Conservation (phyloP, 1,140 invertebrate species). For the Musca domestica region DNA sequence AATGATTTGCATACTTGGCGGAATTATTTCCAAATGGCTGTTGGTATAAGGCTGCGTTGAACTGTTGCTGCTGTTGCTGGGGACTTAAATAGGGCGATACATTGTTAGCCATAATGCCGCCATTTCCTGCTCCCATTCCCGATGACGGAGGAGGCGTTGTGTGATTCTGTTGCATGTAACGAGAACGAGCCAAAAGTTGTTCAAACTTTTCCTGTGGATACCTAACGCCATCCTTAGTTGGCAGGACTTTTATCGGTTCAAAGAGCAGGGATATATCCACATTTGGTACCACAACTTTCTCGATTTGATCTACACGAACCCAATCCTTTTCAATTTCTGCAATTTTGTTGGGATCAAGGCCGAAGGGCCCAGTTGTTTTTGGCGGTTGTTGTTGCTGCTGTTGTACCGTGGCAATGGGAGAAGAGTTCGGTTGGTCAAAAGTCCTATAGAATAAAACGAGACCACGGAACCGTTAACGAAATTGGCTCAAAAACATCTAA, state of each 20-base stretch:
- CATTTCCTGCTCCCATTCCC: slow-evolving; percentile 25
- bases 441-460: slow-evolving; percentile 31
- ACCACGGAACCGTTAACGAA: not conserved
- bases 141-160: slow-evolving; percentile 31
- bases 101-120: slow-evolving; percentile 20
- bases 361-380: slow-evolving; percentile 65
- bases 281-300: slow-evolving; percentile 53
- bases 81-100: slow-evolving; percentile 44
- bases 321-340: slow-evolving; percentile 60
- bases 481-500: not conserved
- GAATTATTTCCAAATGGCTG: slow-evolving; percentile 29
- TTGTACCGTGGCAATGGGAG: slow-evolving; percentile 32
- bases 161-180: slow-evolving; percentile 33
- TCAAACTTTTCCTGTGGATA: slow-evolving; percentile 57
- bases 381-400: slow-evolving; percentile 42
- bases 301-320: slow-evolving; percentile 47
- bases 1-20: slow-evolving; percentile 36
- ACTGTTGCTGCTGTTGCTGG: slow-evolving; percentile 32
- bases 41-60: slow-evolving; percentile 30
- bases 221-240: slow-evolving; percentile 55
- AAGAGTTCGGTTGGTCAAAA: slow-evolving; percentile 43
- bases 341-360: slow-evolving; percentile 67
- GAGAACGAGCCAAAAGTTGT: slow-evolving; percentile 48
- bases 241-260: slow-evolving; percentile 55
- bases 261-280: slow-evolving; percentile 58